Conservation (phyloP, 2,113 vertebrate genomes). For the Seriola dumerili region DNA sequence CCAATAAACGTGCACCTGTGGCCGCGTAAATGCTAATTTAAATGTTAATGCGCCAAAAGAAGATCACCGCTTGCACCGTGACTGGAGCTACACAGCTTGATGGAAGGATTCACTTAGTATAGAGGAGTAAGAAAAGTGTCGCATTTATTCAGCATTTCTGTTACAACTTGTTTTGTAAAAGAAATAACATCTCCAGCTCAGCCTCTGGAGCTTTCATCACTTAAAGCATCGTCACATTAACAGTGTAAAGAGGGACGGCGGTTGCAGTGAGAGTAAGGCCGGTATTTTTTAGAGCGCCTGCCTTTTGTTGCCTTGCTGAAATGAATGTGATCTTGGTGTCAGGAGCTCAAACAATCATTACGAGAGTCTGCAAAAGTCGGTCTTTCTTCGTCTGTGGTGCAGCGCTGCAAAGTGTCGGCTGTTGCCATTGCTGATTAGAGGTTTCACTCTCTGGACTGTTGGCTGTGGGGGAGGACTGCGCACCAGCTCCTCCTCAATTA, state of each 20-base stretch:
- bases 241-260: not conserved
- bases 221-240: constrained; percentile 16
- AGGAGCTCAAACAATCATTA: constrained; percentile 47
- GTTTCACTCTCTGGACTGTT: constrained; percentile 63
- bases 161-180: constrained; percentile 16
- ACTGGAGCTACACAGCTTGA: constrained; percentile 17
- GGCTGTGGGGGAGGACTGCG: constrained; percentile 22
- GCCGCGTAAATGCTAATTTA: constrained; percentile 62
- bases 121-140: not conserved
- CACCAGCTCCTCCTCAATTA: constrained; percentile 67
- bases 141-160: constrained; percentile 9
- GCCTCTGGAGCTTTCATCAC: constrained; percentile 11
- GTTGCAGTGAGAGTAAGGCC: not conserved
- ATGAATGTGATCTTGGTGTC: constrained; percentile 33
- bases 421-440: constrained; percentile 70
- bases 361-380: constrained; percentile 7
- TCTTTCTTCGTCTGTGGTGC: constrained; percentile 19
- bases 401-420: constrained; percentile 51
- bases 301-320: constrained; percentile 2
- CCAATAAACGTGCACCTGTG: constrained; percentile 72
- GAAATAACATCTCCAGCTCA: constrained; percentile 9
- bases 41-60: constrained; percentile 61
- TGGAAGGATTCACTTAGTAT: constrained; percentile 30
- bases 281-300: not conserved
- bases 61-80: not conserved